These are phyloP conservation scores for Diabrotica virgifera DNA, from an alignment of 1,140 invertebrate species.

Conservation along the genomic window DNA sequence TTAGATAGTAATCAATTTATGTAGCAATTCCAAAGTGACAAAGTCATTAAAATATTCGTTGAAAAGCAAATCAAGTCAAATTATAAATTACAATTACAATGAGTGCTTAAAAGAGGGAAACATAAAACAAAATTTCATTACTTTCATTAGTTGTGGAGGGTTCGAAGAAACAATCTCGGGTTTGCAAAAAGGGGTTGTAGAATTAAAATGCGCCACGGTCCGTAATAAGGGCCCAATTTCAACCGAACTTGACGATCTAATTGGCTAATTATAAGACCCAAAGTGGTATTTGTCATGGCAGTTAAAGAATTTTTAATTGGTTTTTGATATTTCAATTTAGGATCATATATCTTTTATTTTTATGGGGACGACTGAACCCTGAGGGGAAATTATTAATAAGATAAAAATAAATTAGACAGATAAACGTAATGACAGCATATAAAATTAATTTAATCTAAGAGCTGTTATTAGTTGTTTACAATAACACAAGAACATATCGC, in stretches of 20 bases:
- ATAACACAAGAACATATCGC: too few species aligned
- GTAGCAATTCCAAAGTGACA: neutral
- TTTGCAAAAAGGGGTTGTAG: neutral
- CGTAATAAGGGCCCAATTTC: neutral
- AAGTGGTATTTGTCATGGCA: too few species aligned
- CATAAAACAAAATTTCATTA: neutral
- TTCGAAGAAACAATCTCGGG: neutral
- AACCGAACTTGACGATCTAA: conserved; percentile 2
- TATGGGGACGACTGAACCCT: too few species aligned
- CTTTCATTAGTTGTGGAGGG: neutral
- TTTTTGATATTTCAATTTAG: too few species aligned
- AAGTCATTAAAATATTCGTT: neutral
- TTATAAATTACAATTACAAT: neutral
- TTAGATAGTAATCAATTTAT: neutral
- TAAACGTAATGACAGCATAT: too few species aligned
- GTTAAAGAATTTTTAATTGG: too few species aligned
- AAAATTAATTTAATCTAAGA: too few species aligned
- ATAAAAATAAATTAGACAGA: too few species aligned
- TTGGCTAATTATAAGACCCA: neutral
- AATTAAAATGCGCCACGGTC: neutral
- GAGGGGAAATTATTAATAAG: too few species aligned
- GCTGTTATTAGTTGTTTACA: too few species aligned
- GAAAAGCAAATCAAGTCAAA: neutral
- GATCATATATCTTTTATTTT: too few species aligned
- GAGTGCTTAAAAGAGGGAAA: neutral